Evolutionary conservation across 2,113 vertebrate species (phyloP).

Genomic region (Myotis davidii): DNA sequence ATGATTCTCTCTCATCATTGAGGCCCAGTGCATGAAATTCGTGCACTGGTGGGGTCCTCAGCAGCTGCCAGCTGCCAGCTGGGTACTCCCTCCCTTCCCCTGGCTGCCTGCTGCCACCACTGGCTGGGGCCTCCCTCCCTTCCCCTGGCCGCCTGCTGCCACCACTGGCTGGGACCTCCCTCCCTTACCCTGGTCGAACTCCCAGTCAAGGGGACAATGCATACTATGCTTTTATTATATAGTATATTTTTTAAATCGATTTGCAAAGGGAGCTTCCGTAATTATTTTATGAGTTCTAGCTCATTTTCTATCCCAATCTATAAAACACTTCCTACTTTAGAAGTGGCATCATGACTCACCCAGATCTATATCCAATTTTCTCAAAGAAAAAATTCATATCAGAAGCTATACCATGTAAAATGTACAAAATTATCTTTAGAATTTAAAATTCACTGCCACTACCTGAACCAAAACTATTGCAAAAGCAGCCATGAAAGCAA

Average conservation of each 20-base stretch:
- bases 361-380: constrained; percentile 49
- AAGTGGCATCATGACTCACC: constrained; percentile 12
- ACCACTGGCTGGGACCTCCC: too few species aligned
- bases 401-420: constrained; percentile 21
- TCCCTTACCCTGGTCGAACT: too few species aligned
- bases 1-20: too few species aligned
- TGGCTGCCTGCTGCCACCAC: fast-evolving
- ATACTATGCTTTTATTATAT: too few species aligned
- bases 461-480: constrained; percentile 45
- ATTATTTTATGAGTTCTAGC: not conserved
- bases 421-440: not conserved
- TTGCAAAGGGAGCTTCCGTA: not conserved
- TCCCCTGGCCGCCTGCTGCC: too few species aligned
- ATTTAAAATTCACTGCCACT: constrained; percentile 25
- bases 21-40: too few species aligned
- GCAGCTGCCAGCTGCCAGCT: too few species aligned
- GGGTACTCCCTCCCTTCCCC: too few species aligned
- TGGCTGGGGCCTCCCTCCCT: too few species aligned
- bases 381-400: constrained; percentile 43
- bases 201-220: too few species aligned
- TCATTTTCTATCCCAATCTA: constrained; percentile 28
- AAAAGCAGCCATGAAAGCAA: constrained; percentile 53
- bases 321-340: constrained; percentile 31
- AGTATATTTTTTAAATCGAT: not conserved
- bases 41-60: too few species aligned